phyloP scores from a whole-genome alignment of 2,888 invertebrate species.

The Spilosoma lubricipeda region DNA sequence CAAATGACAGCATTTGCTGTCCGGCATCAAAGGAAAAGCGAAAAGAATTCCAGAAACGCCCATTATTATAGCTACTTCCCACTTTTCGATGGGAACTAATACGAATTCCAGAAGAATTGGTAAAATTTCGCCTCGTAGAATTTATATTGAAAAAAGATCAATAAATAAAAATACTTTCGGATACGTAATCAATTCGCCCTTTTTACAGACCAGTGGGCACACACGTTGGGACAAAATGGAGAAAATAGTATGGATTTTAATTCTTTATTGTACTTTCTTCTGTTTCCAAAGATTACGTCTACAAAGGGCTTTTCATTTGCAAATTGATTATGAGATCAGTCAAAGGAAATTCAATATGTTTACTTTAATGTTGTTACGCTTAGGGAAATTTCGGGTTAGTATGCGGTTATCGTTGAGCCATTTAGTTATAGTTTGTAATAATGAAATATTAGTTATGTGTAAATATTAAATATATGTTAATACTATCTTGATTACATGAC shows the following conservation, averaged over 20 bases:
- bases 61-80: conserved; percentile 57
- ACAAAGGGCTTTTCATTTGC: conserved; percentile 18
- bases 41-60: conserved; percentile 54
- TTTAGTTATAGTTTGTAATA: background rate
- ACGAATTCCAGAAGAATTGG: conserved; percentile 64
- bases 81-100: conserved; percentile 63
- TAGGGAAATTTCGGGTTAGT: background rate
- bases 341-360: conserved; percentile 23
- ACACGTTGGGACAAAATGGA: conserved; percentile 42
- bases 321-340: conserved; percentile 26
- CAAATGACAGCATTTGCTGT: background rate
- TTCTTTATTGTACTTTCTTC: conserved; percentile 26
- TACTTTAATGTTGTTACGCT: background rate
- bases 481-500: too few relatives aligned
- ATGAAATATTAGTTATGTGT: too few relatives aligned
- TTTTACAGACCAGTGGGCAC: conserved; percentile 60
- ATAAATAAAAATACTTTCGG: conserved; percentile 71
- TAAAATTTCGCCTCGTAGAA: conserved; percentile 59
- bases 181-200: conserved; percentile 67
- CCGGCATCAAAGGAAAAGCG: background rate
- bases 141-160: conserved; percentile 68
- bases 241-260: conserved; percentile 46
- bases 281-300: conserved; percentile 7
- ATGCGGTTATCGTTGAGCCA: background rate
- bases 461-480: too few relatives aligned